A percentile compares a stretch with the other conserved stretches of the same genome.
Evolutionary conservation across 1,140 invertebrate genomes (phyloP).

Genomic region (Drosophila kikkawai): DNA sequence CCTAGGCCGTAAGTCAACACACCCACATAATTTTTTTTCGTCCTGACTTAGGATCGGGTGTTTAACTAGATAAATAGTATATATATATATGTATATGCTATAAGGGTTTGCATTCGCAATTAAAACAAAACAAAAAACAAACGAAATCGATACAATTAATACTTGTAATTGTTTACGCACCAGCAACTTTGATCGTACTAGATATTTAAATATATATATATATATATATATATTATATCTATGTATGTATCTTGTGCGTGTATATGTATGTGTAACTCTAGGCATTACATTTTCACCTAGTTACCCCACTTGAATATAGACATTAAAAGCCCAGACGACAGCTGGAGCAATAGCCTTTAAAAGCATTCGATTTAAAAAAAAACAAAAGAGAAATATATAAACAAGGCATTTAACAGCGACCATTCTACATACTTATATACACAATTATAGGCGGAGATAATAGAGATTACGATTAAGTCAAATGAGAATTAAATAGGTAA

Average conservation of each 20-base stretch:
- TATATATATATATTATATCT: constrained; percentile 30
- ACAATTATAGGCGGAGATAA: constrained; percentile 1
- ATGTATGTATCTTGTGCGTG: constrained; percentile 27
- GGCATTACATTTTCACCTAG: constrained; percentile 41
- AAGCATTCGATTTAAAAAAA: constrained; percentile 14
- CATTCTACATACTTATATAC: constrained; percentile 20
- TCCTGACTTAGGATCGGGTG: constrained; percentile 22
- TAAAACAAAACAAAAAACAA: constrained; percentile 45
- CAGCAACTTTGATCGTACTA: constrained; percentile 43
- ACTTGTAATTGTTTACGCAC: constrained; percentile 36
- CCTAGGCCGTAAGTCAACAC: constrained; percentile 15
- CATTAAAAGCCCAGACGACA: neutral
- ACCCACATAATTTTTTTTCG: constrained; percentile 22
- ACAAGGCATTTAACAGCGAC: constrained; percentile 24
- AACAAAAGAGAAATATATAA: constrained; percentile 7
- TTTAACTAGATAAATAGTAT: constrained; percentile 20
- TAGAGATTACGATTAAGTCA: constrained; percentile 11
- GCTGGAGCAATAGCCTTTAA: constrained; percentile 3
- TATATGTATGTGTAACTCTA: constrained; percentile 44
- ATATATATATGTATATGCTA: constrained; percentile 26
- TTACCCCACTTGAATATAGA: constrained; percentile 20
- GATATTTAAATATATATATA: constrained; percentile 38
- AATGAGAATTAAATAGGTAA: constrained; percentile 21
- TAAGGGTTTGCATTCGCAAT: constrained; percentile 72
- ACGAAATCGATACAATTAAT: constrained; percentile 48